Conservation (phyloP, 1,140 invertebrate genomes). For the Copidosoma floridanum region DNA sequence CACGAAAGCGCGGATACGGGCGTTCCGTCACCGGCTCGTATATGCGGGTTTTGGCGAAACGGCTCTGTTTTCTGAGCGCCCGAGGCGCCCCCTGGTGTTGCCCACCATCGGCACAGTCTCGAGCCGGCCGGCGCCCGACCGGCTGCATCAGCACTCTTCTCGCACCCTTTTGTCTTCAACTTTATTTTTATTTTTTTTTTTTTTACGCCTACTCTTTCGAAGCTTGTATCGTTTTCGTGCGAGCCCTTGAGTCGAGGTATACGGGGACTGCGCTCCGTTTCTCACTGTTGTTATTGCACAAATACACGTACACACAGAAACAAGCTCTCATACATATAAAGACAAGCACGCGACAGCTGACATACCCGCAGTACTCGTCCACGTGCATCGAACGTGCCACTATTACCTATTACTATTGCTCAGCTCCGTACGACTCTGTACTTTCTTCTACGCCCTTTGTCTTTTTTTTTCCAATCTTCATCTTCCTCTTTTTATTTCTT, state of each 20-base stretch:
- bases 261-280: slow-evolving; percentile 28
- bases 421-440: background rate
- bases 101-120: too few relatives aligned
- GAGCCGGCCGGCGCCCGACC: slow-evolving; percentile 10
- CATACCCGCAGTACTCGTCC: slow-evolving; percentile 42
- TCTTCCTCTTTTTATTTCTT: slow-evolving; percentile 11
- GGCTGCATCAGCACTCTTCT: too few relatives aligned
- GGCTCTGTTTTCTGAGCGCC: slow-evolving; percentile 22
- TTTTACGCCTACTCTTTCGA: slow-evolving; percentile 13
- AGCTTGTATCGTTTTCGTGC: slow-evolving; percentile 39
- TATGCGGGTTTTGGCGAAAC: background rate
- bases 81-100: too few relatives aligned
- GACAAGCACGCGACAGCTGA: background rate
- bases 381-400: slow-evolving; percentile 47
- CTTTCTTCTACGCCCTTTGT: too few relatives aligned
- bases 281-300: slow-evolving; percentile 56
- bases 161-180: background rate
- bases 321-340: background rate
- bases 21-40: background rate
- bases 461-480: too few relatives aligned
- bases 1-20: background rate
- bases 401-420: slow-evolving; percentile 22
- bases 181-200: too few relatives aligned
- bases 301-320: slow-evolving; percentile 52
- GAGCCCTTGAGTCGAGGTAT: slow-evolving; percentile 38